Base-by-base conservation (phyloP, 2,113 vertebrate genomes). In the Pelvicachromis taeniatus region DNA sequence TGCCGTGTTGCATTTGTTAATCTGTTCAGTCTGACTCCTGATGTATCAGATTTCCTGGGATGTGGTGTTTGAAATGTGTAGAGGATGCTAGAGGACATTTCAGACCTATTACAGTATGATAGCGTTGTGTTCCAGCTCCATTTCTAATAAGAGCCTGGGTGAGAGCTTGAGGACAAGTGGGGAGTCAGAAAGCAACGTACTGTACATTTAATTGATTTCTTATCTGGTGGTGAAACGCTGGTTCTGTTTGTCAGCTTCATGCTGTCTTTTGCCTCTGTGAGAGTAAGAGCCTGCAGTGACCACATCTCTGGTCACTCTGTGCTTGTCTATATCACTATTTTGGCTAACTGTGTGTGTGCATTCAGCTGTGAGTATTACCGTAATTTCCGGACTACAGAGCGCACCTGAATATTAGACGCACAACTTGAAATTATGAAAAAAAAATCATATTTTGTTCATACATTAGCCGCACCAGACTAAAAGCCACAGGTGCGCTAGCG, bases 131-230 rank as follows among this genome's bases (percentile, higher is more conserved):
- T 58, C 52, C 53, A 55, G 35, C 68, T 6, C 38, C 33, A 48
- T 61, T 58, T 63, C 21, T 52, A 48, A 50, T 19, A 77, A 23
- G 23, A 81, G 35, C 68, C 40, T 0, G 5, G 77, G 55, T 65
- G 9, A 33, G 58, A 80, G 83, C 86, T 56, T n/a, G 19, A 29
- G 77, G 56, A 35, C 23, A 13, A 82, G 23, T 70, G 19, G 29
- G 63, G 35, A 75, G 40, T 61, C 38, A 26, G 80, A 70, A 38
- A 82, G 81, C 23, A 61, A 84, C 83, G 86, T 78, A 78, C 42
- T 29, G 40, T 50, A 50, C 86, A 89, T 87, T 77, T 82, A 87
- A 92, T 93, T 90, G 91, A 93, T 93, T 93, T 78, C 29, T 82
- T 87, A 86, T 90, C 86, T 91, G 84, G 84, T 84, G 78, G 88